Percentiles rank a stretch among this genome's conserved stretches.
phyloP scores from a whole-genome alignment of 1,140 invertebrate genomes.

The Drosophila sp. region DNA sequence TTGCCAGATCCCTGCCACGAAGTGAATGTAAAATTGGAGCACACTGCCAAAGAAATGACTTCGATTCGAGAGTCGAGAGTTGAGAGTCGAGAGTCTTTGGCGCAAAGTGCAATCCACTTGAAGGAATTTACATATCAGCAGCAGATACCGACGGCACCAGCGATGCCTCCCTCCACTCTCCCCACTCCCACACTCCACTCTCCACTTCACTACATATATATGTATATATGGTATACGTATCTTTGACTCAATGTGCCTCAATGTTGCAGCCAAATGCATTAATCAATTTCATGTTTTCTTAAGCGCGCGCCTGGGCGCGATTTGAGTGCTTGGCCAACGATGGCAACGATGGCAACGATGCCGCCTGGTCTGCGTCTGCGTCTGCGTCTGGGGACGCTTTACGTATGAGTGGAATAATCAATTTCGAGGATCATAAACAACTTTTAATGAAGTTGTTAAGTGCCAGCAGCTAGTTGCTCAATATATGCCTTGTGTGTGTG shows the following conservation, averaged over 20 bases:
- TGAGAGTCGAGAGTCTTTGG: constrained; percentile 61
- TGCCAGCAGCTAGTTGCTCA: constrained; percentile 77
- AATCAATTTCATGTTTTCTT: constrained; percentile 84
- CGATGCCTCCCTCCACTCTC: neutral
- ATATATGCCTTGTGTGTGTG: constrained; percentile 6
- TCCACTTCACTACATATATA: constrained; percentile 18
- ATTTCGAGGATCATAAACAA: constrained; percentile 84
- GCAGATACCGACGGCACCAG: constrained; percentile 63
- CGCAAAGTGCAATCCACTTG: constrained; percentile 83
- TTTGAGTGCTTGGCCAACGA: constrained; percentile 19
- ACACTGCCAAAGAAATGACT: constrained; percentile 54
- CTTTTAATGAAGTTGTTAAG: constrained; percentile 84
- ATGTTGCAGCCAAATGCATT: constrained; percentile 82
- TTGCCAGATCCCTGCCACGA: constrained; percentile 37
- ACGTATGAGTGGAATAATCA: constrained; percentile 83
- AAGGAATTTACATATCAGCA: constrained; percentile 83
- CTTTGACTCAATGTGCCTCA: constrained; percentile 51
- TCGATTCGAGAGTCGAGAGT: constrained; percentile 23
- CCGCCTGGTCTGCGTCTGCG: constrained; percentile 24
- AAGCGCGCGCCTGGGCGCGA: constrained; percentile 75
- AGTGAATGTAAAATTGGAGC: constrained; percentile 66
- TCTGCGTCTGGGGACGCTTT: constrained; percentile 50
- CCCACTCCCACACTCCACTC: constrained; percentile 4
- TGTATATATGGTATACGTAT: no score
- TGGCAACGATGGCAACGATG: constrained; percentile 1